Base-by-base conservation (phyloP, 2,888 invertebrate species). In the Piscicola geometra region DNA sequence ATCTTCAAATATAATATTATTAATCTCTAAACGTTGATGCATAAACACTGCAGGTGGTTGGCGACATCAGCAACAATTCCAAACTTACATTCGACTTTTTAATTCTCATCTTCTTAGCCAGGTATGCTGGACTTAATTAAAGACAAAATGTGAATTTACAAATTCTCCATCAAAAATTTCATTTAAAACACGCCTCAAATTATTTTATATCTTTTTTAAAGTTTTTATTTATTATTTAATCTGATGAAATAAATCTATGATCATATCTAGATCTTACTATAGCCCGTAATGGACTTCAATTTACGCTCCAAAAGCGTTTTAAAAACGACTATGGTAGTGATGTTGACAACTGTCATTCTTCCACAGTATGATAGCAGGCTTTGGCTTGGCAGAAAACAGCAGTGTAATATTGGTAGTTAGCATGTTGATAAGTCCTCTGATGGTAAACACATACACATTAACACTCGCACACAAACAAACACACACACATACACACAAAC, bases 341-440 rank as follows among this genome's bases (percentile, higher is more conserved):
- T 35, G 9, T 69, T 69, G 15, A 21, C 21, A 18, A 50, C 15
- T 18, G 21, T 0, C 64, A 2, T 60, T 64, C 35, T n/a, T n/a
- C 77, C 85, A 28, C 82, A 93, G 92, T 85, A 90, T 90, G 74
- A 88, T 92, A 69, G 90, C 92, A 67, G 90, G 90, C 1, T 87
- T 92, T 79, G 92, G 92, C 0, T 85, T 92, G 77, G 88, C 90
- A 12, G 92, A 92, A 83, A 89, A 91, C 82, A 91, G 90, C 79
- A 90, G 90, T 5, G 90, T 92, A 15, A 88, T 90, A 76, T 85
- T 92, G 60, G 90, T 92, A 5, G 91, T 91, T 72, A 91, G 91
- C 82, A 92, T 92, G 91, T 87, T 92, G 28, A 90, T 92, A 76
- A 92, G 91, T 0, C 92, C 92, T 0, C 86, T 92, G 64, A 91